Conservation (phyloP, 2,113 vertebrate genomes). For the Numida meleagris region DNA sequence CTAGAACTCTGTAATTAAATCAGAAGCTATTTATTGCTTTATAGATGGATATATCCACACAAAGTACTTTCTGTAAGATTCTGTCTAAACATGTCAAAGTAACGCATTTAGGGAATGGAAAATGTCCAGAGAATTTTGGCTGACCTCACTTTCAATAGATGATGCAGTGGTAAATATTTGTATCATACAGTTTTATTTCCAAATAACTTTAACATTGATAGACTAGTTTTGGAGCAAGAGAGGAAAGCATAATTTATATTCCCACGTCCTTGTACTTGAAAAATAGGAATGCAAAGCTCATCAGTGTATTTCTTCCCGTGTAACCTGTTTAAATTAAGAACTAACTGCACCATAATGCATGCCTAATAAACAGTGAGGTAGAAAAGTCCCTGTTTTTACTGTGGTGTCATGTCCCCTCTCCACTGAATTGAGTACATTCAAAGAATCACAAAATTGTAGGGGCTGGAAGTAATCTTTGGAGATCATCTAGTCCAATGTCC, state of each 20-base stretch:
- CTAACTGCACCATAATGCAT: neutral
- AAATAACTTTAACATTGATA: neutral
- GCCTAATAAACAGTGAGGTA: neutral
- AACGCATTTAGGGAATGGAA: neutral
- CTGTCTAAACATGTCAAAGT: neutral
- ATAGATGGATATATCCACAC: neutral
- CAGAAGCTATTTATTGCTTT: neutral
- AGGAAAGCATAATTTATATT: neutral
- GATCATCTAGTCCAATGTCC: no score
- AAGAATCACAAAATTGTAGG: no score
- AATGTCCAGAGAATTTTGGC: neutral
- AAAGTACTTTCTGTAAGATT: neutral
- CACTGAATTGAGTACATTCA: neutral
- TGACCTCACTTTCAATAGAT: neutral
- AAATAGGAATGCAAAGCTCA: neutral
- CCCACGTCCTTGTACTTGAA: neutral
- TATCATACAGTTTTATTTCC: neutral
- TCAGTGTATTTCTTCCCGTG: neutral
- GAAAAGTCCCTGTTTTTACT: neutral
- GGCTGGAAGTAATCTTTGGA: no score
- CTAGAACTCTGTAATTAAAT: constrained; percentile 40
- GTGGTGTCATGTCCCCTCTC: no score
- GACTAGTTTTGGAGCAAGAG: neutral
- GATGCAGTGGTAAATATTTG: neutral
- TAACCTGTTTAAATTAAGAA: neutral